Percentiles rank a stretch among this genome's conserved stretches.
Evolutionary conservation across 2,113 vertebrate species (phyloP).

Genomic region (Nesoenas mayeri): DNA sequence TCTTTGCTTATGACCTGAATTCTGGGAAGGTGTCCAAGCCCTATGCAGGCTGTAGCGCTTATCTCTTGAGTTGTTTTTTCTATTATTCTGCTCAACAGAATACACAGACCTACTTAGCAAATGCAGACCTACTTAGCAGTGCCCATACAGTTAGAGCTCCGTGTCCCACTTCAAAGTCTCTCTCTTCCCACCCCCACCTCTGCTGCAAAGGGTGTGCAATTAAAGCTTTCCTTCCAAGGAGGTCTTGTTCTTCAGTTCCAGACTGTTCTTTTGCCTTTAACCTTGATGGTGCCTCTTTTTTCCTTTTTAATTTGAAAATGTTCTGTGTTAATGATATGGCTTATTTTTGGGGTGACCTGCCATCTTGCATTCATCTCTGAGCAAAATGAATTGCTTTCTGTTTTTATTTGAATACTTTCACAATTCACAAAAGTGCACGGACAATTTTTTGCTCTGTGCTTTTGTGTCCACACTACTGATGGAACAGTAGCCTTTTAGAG

Average conservation of each 20-base stretch:
- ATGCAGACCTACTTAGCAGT: neutral
- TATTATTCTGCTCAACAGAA: slow-evolving; percentile 23
- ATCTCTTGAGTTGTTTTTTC: slow-evolving; percentile 1
- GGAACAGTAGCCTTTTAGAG: neutral
- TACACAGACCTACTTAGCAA: slow-evolving; percentile 14
- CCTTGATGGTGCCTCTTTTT: neutral
- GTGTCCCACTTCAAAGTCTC: neutral
- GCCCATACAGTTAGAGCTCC: neutral
- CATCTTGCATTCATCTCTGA: neutral
- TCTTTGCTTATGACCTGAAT: slow-evolving; percentile 46
- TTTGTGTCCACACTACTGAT: neutral
- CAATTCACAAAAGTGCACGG: neutral
- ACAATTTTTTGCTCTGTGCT: neutral
- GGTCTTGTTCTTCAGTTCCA: neutral
- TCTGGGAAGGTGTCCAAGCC: slow-evolving; percentile 54
- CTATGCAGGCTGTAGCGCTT: slow-evolving; percentile 1
- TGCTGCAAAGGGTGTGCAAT: neutral
- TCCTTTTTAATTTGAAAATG: neutral
- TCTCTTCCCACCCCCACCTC: neutral
- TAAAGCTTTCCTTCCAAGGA: neutral
- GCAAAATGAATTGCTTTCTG: neutral
- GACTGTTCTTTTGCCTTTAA: neutral
- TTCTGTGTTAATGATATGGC: neutral
- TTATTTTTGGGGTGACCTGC: neutral
- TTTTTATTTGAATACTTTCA: neutral